phyloP scores from a whole-genome alignment of 2,113 vertebrate genomes.

The Fregata magnificens region DNA sequence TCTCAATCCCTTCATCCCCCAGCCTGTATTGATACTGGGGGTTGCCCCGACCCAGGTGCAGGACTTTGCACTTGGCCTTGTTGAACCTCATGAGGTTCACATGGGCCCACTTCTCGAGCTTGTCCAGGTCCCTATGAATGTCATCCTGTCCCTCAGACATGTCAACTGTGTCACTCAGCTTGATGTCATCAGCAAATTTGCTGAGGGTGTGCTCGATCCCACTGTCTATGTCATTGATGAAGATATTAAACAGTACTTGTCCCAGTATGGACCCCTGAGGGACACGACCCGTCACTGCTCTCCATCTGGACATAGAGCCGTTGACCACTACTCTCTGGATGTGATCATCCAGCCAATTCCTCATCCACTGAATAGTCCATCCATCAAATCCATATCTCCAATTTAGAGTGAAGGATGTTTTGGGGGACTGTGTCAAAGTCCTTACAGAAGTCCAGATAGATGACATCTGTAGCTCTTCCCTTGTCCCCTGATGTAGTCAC shows the following conservation, averaged over 20 bases:
- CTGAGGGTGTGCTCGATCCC: background rate
- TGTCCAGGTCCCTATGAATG: background rate
- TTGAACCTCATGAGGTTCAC: background rate
- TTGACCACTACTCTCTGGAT: background rate
- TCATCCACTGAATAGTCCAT: background rate
- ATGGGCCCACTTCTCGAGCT: background rate
- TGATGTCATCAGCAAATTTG: background rate
- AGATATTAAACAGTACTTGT: background rate
- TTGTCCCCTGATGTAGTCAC: background rate
- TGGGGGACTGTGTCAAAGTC: background rate
- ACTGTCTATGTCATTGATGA: background rate
- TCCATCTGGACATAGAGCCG: background rate
- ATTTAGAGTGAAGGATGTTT: background rate
- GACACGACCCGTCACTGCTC: rapidly evolving
- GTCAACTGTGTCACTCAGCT: background rate
- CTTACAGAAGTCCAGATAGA: background rate
- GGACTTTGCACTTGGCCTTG: background rate
- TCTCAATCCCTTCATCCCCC: background rate
- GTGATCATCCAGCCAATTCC: rapidly evolving
- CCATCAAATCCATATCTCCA: background rate
- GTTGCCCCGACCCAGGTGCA: background rate
- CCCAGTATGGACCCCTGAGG: background rate
- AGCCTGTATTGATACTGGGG: background rate
- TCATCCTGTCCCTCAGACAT: rapidly evolving
- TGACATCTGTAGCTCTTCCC: background rate